A percentile compares a stretch with the other conserved stretches of the same genome.
Conservation (phyloP, 2,113 vertebrate genomes). For the Lepus europaeus region DNA sequence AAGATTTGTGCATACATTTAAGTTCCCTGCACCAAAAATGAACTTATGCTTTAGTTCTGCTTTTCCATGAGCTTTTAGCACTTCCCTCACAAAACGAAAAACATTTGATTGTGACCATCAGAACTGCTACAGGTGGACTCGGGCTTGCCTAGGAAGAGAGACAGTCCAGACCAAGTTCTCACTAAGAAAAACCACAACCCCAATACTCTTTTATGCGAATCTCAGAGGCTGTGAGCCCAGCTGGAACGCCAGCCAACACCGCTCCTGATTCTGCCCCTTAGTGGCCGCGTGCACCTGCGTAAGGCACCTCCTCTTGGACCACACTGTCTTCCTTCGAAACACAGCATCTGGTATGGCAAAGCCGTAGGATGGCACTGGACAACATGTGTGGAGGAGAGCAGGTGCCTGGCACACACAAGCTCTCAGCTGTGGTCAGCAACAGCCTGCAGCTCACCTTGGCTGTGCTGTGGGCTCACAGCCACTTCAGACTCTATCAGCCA, state of each 20-base stretch:
- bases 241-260: too few relatives aligned
- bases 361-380: background rate
- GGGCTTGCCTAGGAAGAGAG: background rate
- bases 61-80: too few relatives aligned
- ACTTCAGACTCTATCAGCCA: background rate
- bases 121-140: background rate
- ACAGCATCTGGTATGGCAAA: background rate
- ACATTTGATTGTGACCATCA: background rate
- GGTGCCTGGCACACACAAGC: background rate
- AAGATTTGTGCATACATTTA: too few relatives aligned
- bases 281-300: background rate
- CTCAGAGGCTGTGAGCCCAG: background rate
- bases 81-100: background rate
- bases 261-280: background rate
- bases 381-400: fast-evolving
- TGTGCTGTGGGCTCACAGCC: background rate
- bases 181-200: background rate
- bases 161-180: background rate
- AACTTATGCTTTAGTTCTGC: too few relatives aligned
- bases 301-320: background rate
- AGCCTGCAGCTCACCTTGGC: too few relatives aligned
- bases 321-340: background rate
- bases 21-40: too few relatives aligned
- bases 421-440: too few relatives aligned
- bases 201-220: too few relatives aligned